A percentile compares a stretch with the other conserved stretches of the same genome.
Evolutionary conservation across 2,797 vertebrate genomes (phyloP).

Genomic region (Prunella strophiata): DNA sequence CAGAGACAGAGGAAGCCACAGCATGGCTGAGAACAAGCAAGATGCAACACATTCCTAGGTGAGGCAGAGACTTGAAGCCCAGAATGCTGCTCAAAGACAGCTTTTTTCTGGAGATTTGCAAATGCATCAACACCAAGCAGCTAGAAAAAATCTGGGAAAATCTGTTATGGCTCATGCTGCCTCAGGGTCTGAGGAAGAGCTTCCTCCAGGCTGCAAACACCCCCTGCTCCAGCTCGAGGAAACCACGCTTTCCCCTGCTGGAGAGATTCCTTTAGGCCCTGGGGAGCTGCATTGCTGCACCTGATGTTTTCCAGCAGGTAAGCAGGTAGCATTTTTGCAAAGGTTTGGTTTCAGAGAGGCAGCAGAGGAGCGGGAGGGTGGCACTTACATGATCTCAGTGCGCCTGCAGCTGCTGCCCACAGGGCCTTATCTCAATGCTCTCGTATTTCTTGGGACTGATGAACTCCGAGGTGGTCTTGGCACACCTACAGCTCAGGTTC

Average conservation of each 20-base stretch:
- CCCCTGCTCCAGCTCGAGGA: accelerated
- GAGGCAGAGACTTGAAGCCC: accelerated
- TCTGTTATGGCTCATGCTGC: neutral
- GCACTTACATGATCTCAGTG: constrained; percentile 71
- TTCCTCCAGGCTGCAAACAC: neutral
- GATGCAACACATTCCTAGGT: accelerated
- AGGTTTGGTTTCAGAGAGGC: neutral
- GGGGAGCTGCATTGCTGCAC: neutral
- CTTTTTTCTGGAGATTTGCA: neutral
- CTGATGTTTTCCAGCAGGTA: neutral
- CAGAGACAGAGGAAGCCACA: neutral
- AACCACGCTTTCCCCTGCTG: accelerated
- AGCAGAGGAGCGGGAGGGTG: accelerated
- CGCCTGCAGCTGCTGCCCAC: constrained; percentile 69
- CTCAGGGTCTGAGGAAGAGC: neutral
- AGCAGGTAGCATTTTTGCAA: neutral
- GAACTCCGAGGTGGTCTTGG: neutral
- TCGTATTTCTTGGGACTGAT: neutral
- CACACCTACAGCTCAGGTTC: constrained; percentile 66
- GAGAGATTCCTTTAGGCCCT: neutral
- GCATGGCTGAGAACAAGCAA: neutral
- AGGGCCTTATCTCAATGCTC: neutral
- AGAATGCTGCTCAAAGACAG: neutral
- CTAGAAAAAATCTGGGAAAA: neutral
- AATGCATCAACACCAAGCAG: accelerated